Percentiles rank a stretch among this genome's conserved stretches.
Evolutionary conservation across 2,888 invertebrate genomes (phyloP).

Genomic region (Rotaria sp.): DNA sequence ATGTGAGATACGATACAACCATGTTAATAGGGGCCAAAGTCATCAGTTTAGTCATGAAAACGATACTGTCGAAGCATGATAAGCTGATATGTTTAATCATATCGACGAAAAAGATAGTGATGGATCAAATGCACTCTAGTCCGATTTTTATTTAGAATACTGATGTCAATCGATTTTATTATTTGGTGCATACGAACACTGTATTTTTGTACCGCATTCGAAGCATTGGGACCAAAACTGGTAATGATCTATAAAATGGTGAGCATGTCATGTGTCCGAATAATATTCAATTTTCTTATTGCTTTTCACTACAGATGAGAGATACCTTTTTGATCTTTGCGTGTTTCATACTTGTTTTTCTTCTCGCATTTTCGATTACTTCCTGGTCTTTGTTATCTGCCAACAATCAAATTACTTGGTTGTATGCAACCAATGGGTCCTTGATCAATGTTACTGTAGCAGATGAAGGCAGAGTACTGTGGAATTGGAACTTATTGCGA

Average conservation of each 20-base stretch:
- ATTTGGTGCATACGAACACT: background rate
- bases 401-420: background rate
- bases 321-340: background rate
- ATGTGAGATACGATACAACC: too few relatives aligned
- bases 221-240: background rate
- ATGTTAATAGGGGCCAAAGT: too few relatives aligned
- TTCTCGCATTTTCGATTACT: background rate
- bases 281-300: background rate
- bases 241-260: background rate
- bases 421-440: background rate
- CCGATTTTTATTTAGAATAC: background rate
- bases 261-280: background rate
- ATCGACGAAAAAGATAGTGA: too few relatives aligned
- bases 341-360: background rate
- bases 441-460: background rate
- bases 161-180: background rate
- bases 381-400: background rate
- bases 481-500: background rate
- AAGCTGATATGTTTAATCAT: too few relatives aligned
- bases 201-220: background rate
- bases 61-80: too few relatives aligned
- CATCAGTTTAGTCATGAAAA: too few relatives aligned
- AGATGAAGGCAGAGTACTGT: background rate
- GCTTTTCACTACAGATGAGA: background rate
- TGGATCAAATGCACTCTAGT: too few relatives aligned